phyloP scores from a whole-genome alignment of 2,113 vertebrate species.

The Cichladusa arquata region DNA sequence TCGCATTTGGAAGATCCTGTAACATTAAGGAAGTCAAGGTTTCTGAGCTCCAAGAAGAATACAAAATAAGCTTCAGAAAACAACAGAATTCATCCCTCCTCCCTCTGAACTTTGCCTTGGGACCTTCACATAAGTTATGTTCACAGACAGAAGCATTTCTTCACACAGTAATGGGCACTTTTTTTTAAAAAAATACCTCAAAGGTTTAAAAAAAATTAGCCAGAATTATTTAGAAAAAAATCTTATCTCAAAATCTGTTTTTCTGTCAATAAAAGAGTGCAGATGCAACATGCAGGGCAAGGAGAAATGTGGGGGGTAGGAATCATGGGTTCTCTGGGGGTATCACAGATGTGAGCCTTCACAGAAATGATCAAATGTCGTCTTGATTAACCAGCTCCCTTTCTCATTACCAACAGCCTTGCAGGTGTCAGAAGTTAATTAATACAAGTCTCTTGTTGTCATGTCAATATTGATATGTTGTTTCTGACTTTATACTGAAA shows the following conservation, averaged over 20 bases:
- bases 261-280: background rate
- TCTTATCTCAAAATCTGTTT: background rate
- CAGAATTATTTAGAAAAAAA: background rate
- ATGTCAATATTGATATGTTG: constrained; percentile 55
- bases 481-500: constrained; percentile 24
- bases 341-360: constrained; percentile 48
- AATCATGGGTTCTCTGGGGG: background rate
- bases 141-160: background rate
- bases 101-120: background rate
- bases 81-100: background rate
- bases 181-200: background rate
- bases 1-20: background rate
- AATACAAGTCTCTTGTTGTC: constrained; percentile 35
- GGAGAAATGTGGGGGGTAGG: background rate
- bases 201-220: background rate
- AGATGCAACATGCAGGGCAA: background rate
- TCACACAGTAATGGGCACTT: background rate
- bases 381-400: constrained; percentile 43
- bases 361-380: constrained; percentile 30
- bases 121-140: background rate
- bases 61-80: background rate
- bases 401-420: constrained; percentile 43
- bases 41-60: background rate
- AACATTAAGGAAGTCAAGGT: background rate
- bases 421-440: constrained; percentile 63